Conservation (phyloP, 2,797 vertebrate genomes). For the Rhincodon typus region DNA sequence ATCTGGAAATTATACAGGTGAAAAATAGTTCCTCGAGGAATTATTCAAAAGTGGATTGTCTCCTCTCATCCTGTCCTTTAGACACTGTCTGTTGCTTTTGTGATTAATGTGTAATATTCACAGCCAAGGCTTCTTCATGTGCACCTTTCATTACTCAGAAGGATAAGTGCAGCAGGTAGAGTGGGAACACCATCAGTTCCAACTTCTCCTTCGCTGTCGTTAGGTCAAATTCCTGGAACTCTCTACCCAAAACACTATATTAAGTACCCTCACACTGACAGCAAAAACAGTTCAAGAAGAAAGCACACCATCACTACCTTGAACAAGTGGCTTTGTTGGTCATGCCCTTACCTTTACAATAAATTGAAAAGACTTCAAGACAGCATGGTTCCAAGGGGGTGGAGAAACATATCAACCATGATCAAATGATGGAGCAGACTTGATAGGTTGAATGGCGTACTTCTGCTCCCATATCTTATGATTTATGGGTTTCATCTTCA, state of each 20-base stretch:
- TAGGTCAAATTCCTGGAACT: neutral
- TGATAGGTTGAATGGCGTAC: too few species aligned
- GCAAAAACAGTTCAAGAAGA: neutral
- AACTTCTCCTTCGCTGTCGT: neutral
- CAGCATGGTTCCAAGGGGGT: too few species aligned
- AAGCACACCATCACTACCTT: neutral
- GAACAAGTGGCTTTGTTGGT: neutral
- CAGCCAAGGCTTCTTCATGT: neutral
- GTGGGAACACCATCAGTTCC: neutral
- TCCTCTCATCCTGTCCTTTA: neutral
- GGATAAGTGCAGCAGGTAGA: neutral
- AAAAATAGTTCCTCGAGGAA: neutral
- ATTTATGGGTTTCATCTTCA: too few species aligned
- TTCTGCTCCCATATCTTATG: too few species aligned
- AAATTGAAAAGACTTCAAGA: too few species aligned
- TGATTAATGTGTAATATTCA: neutral
- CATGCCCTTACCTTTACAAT: too few species aligned
- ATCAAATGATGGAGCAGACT: too few species aligned
- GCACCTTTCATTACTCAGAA: neutral
- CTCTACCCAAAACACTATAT: neutral
- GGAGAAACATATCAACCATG: too few species aligned
- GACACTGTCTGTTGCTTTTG: neutral
- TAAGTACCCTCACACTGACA: neutral
- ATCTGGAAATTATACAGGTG: neutral
- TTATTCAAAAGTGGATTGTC: neutral